Evolutionary conservation across 2,888 invertebrate species (phyloP), one percentile per base, ranked within the genome.

Genomic region (Pediacus dermestoides): DNA sequence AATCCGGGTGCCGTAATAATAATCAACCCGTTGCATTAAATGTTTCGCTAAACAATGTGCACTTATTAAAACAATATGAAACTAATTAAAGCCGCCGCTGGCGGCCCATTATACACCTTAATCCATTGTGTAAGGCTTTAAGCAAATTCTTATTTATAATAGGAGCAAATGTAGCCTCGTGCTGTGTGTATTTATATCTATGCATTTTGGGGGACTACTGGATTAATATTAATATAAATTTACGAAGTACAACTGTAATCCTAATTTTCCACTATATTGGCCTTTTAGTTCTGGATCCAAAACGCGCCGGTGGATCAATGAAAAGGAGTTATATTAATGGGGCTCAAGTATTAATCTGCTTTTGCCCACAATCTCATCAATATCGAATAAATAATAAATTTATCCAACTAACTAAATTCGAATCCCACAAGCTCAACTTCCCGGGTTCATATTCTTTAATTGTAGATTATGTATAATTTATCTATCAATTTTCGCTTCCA

Each of bases 191-290:
- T 28, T 3, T 11, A 28, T 11, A 28, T 28, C 4, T 28, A 28
- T 28, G 7, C 10, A 9, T 23, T n/a, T 7, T 23, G 23, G 8
- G 10, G 23, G 23, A 23, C 7, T 30, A 39, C 37, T 39, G 48
- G 55, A 51, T 53, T 53, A 55, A 52, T 53, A 53, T 54, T 60
- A 60, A 60, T 60, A 57, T 58, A 51, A 58, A 56, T 58, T 57
- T 58, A 60, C 53, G 58, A 52, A 53, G 54, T 51, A 50, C 49
- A 47, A 50, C 46, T 48, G 38, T 58, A 60, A 58, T 56, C 58
- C 56, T 49, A 52, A 53, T 55, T 53, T 47, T 44, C 40, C 46
- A 50, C 50, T 50, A 41, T 47, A 53, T 28, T 28, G 12, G 28
- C 7, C 28, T 28, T 28, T 28, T 28, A 14, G 10, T 28, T 28